A percentile compares a stretch with the other conserved stretches of the same genome.
Conservation (phyloP, 2,888 invertebrate species). For the Alloplasta piceator region DNA sequence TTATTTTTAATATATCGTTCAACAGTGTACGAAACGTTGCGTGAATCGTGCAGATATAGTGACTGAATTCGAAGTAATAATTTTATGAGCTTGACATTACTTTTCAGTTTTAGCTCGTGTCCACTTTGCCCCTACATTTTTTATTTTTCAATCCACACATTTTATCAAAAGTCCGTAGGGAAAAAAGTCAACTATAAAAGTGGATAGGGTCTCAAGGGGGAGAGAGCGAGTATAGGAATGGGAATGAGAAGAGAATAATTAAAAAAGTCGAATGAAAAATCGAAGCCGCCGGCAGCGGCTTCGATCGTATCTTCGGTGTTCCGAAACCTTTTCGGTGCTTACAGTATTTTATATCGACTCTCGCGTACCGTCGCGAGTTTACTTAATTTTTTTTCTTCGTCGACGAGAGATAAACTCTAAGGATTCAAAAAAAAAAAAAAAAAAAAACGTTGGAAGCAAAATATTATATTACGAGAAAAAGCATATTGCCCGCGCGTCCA, state of each 20-base stretch:
- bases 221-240: background rate
- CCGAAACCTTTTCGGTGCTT: conserved; percentile 50
- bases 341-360: conserved; percentile 54
- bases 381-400: conserved; percentile 5
- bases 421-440: conserved; percentile 37
- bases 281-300: conserved; percentile 35
- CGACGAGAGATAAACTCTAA: conserved; percentile 18
- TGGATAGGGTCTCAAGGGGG: background rate
- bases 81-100: too few relatives aligned
- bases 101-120: too few relatives aligned
- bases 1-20: too few relatives aligned
- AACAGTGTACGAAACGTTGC: too few relatives aligned
- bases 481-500: too few relatives aligned
- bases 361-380: conserved; percentile 19
- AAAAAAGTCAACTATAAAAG: conserved; percentile 25
- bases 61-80: too few relatives aligned
- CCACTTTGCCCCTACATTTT: too few relatives aligned
- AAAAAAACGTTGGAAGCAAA: too few relatives aligned
- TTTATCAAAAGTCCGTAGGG: too few relatives aligned
- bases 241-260: conserved; percentile 34
- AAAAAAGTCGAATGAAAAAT: conserved; percentile 49
- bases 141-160: too few relatives aligned
- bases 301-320: conserved; percentile 30
- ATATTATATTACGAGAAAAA: too few relatives aligned
- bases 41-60: too few relatives aligned